phyloP scores from a whole-genome alignment of 1,140 invertebrate genomes.

The Ruditapes philippinarum region DNA sequence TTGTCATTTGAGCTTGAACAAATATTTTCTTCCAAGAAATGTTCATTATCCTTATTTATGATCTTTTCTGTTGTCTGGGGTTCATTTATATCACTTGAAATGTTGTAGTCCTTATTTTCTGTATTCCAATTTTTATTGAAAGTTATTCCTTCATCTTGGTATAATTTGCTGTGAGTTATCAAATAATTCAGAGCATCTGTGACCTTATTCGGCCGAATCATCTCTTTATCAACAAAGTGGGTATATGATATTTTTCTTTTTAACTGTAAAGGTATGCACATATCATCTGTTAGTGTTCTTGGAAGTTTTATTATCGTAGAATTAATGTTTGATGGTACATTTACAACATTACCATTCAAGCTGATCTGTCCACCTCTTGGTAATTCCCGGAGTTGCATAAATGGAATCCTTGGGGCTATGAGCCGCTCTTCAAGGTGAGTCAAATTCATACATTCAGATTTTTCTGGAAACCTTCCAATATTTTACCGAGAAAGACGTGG shows the following conservation, averaged over 20 bases:
- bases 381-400: conserved; percentile 62
- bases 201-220: conserved; percentile 42
- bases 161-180: conserved; percentile 35
- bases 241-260: conserved; percentile 50
- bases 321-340: conserved; percentile 63
- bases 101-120: neutral
- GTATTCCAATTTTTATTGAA: conserved; percentile 21
- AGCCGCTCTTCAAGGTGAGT: conserved; percentile 23
- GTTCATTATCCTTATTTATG: too few relatives aligned
- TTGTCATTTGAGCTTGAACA: neutral
- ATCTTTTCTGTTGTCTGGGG: too few relatives aligned
- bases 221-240: conserved; percentile 2
- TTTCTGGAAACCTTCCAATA: neutral
- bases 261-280: conserved; percentile 38
- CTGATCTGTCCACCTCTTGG: neutral
- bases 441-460: neutral
- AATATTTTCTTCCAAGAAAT: too few relatives aligned
- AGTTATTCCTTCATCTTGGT: conserved; percentile 20
- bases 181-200: conserved; percentile 39
- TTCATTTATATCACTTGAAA: neutral
- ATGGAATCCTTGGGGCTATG: neutral
- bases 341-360: conserved; percentile 67
- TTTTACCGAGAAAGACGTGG: neutral
- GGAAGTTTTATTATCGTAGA: conserved; percentile 43
- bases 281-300: conserved; percentile 29